Evolutionary conservation across 2,888 invertebrate species (phyloP).

Genomic region (Steinernema hermaphroditum): DNA sequence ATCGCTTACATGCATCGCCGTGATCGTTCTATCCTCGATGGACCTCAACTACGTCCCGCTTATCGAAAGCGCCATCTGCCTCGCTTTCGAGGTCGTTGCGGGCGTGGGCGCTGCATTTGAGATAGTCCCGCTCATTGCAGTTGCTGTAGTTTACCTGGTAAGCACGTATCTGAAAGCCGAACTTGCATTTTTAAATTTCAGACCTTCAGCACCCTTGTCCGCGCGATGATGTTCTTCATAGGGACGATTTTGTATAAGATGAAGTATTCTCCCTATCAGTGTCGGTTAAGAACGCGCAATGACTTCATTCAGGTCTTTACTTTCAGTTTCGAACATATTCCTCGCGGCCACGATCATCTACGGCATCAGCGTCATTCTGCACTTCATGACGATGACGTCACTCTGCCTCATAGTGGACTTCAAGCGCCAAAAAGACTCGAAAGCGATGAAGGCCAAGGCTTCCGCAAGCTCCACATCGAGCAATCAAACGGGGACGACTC

Average conservation of each 20-base stretch:
- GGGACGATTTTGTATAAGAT: conserved; percentile 9
- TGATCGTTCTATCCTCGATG: conserved; percentile 3
- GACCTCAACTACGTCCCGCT: conserved; percentile 22
- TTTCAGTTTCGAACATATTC: conserved; percentile 15
- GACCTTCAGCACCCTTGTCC: conserved; percentile 5
- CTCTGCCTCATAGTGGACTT: conserved; percentile 8
- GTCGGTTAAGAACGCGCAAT: neutral
- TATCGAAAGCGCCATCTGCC: conserved; percentile 17
- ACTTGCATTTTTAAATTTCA: neutral
- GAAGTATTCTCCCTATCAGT: conserved; percentile 16
- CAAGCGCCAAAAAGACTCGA: neutral
- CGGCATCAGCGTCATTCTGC: conserved; percentile 12
- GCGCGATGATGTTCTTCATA: conserved; percentile 2
- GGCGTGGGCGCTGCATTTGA: conserved; percentile 3
- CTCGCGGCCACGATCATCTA: conserved; percentile 15
- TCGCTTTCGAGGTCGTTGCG: neutral
- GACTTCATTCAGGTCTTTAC: neutral
- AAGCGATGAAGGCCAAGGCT: neutral
- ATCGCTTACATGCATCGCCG: conserved; percentile 22
- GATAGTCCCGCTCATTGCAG: neutral
- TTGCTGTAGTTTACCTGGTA: conserved; percentile 4
- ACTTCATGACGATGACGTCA: conserved; percentile 23
- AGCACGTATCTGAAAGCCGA: neutral
- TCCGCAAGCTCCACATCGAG: neutral
- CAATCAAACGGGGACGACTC: conserved; percentile 1